Base-by-base conservation (phyloP, 2,888 invertebrate genomes). In the Mesorhabditis sp. region DNA sequence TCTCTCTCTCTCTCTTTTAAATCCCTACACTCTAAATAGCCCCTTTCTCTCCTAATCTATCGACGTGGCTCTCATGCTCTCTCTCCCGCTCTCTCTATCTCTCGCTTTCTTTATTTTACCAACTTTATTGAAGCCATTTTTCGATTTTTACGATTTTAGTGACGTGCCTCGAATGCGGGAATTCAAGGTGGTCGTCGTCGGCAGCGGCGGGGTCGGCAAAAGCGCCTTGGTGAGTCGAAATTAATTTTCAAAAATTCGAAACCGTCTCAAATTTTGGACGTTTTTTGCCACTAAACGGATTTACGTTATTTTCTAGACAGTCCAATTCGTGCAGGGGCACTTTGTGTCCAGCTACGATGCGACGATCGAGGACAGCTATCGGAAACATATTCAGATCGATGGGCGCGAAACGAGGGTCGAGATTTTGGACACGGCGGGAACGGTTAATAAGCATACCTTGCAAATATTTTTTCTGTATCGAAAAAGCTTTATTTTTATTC, bases 331-430 rank as follows among this genome's bases (percentile, higher is more conserved):
- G 81, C 95, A 96, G 90, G 96, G 96, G 86, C 95, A 97, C 88
- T 98, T 98, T 89, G 96, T 98, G 85, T 96, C 96, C 62, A 96
- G 97, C 90, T 98, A 90, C 84, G 97, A 98, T 89, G 97, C 97
- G 77, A 98, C 97, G 85, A 98, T 98, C 87, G 97, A 98, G 89
- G 97, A 98, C 90, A 94, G 94, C 89, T 98, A 97, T 89, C 91
- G 97, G 88, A 97, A 97, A 83, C 95, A 97, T 90, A 95, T 97
- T 80, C 96, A 97, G 90, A 95, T 97, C 77, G 96, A 97, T 88
- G 95, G 95, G 67, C 94, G 95, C 88, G 96, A 96, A 88, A 97
- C 96, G 88, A 95, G 97, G 95, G 90, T 98, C 86, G 97, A 98
- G 90, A 97, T 97, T 85, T 90, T 98, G 87, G 97, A 98, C 89